phyloP scores from a whole-genome alignment of 2,113 vertebrate genomes.

The Psilopogon haemacephalus region DNA sequence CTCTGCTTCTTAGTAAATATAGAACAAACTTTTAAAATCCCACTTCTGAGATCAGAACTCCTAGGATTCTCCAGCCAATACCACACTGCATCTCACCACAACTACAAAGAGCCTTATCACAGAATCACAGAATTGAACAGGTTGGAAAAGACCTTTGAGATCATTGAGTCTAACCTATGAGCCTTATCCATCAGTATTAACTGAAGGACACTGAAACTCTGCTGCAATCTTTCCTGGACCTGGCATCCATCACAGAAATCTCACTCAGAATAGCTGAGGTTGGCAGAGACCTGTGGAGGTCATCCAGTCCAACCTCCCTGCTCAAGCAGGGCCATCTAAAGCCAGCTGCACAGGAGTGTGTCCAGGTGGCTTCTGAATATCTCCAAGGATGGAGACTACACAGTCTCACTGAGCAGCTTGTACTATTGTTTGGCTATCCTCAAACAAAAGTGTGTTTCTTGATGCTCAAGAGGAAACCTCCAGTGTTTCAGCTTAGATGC shows the following conservation, averaged over 20 bases:
- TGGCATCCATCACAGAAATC: background rate
- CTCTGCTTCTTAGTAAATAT: background rate
- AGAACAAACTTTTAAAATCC: conserved; percentile 21
- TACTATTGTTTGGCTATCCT: background rate
- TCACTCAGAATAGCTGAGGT: background rate
- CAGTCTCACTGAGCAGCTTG: background rate
- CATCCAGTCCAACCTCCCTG: background rate
- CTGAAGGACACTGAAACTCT: background rate
- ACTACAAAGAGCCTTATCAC: background rate
- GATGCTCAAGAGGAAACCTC: background rate
- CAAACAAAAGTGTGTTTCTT: background rate
- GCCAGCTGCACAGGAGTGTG: background rate
- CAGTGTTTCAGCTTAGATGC: background rate
- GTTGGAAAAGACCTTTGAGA: too few species aligned
- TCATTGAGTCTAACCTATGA: too few species aligned
- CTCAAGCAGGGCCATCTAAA: background rate
- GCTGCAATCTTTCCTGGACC: background rate
- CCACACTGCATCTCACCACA: background rate
- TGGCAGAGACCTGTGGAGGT: background rate
- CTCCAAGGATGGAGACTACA: background rate
- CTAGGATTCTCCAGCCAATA: background rate
- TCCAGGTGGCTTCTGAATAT: background rate
- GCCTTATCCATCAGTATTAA: background rate
- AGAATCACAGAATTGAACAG: too few species aligned
- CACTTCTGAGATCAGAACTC: background rate